A percentile compares a stretch with the other conserved stretches of the same genome.
These are phyloP conservation scores for Sinella curviseta DNA, from an alignment of 1,140 invertebrate species.

Conservation along the genomic window DNA sequence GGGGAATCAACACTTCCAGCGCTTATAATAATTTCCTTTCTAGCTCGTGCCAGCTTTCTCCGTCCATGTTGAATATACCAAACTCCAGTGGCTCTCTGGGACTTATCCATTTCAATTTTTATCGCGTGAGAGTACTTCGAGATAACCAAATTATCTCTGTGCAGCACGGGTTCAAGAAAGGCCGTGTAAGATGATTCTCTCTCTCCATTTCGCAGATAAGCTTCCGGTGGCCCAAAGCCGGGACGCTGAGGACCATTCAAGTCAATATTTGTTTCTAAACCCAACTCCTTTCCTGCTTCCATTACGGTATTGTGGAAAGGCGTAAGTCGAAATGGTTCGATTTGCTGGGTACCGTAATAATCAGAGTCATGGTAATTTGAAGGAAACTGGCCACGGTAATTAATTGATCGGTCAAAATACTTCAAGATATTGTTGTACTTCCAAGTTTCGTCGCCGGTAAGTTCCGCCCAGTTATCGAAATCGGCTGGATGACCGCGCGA, in stretches of 20 bases:
- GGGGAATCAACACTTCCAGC: neutral
- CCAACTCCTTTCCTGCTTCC: neutral
- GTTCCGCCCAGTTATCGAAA: neutral
- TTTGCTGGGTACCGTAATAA: neutral
- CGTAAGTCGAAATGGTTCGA: neutral
- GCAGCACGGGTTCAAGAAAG: neutral
- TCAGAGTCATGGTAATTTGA: neutral
- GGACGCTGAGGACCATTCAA: neutral
- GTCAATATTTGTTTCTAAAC: neutral
- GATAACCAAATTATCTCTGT: neutral
- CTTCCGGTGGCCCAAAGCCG: neutral
- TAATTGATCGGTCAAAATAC: neutral
- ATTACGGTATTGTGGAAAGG: neutral
- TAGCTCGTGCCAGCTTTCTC: neutral
- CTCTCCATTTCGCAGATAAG: neutral
- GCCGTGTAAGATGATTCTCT: neutral
- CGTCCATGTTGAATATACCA: neutral
- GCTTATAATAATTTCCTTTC: neutral
- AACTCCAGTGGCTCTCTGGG: conserved; percentile 21
- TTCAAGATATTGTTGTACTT: neutral
- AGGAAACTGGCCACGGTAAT: neutral
- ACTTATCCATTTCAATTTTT: conserved; percentile 33
- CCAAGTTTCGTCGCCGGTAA: neutral
- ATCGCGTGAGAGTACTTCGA: conserved; percentile 5
- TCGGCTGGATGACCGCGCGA: neutral